Evolutionary conservation across 2,797 vertebrate species (phyloP).

Genomic region (Danionella dracula): DNA sequence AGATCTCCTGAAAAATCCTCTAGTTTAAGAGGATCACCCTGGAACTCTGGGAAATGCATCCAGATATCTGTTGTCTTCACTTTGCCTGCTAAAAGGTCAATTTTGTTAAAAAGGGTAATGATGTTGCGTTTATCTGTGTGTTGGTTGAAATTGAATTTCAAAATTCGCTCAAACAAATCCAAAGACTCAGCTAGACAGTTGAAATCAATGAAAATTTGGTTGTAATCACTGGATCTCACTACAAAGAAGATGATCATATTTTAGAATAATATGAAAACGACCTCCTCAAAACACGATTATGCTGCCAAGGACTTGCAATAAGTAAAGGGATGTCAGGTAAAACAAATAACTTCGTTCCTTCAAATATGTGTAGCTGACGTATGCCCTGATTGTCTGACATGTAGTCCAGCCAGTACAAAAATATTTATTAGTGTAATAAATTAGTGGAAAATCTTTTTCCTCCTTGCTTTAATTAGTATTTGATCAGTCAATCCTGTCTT

Average conservation of each 20-base stretch:
- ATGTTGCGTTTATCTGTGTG: slow-evolving; percentile 88
- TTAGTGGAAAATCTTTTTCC: too few species aligned
- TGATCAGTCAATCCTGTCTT: too few species aligned
- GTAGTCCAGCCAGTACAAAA: slow-evolving; percentile 71
- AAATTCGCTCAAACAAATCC: too few species aligned
- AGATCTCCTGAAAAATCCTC: slow-evolving; percentile 82
- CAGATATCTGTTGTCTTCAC: slow-evolving; percentile 82
- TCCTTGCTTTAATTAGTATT: too few species aligned
- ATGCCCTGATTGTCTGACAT: slow-evolving; percentile 87
- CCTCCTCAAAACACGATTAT: slow-evolving; percentile 64
- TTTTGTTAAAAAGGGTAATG: slow-evolving; percentile 94
- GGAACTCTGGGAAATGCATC: slow-evolving; percentile 87
- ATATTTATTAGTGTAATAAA: too few species aligned
- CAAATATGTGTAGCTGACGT: slow-evolving; percentile 82
- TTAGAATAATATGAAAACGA: slow-evolving; percentile 96
- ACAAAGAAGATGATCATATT: slow-evolving; percentile 88
- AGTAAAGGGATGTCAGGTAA: slow-evolving; percentile 91
- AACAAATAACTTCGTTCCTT: slow-evolving; percentile 84
- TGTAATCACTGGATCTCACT: slow-evolving; percentile 87
- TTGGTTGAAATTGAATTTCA: too few species aligned
- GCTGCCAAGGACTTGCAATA: too few species aligned
- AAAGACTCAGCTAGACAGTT: slow-evolving; percentile 87
- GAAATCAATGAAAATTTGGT: slow-evolving; percentile 83
- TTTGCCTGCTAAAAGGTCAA: slow-evolving; percentile 87
- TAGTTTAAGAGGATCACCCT: slow-evolving; percentile 77